Conservation (phyloP, 2,888 invertebrate species). For the Physocephala rufipes region DNA sequence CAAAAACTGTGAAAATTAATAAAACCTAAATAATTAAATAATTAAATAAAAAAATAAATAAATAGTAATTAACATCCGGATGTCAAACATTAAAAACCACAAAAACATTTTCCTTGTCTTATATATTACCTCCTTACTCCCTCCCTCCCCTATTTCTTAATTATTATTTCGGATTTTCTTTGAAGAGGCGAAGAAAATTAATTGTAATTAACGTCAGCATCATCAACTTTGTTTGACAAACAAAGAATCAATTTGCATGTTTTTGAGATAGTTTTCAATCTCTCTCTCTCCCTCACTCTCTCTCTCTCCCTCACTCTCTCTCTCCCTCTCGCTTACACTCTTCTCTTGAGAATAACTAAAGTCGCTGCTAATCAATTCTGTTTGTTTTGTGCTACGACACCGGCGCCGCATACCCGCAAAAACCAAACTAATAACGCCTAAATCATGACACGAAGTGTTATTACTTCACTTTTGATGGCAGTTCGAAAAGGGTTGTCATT, state of each 20-base stretch:
- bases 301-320: neutral
- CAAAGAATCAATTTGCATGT: neutral
- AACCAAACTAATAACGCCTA: neutral
- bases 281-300: neutral
- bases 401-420: neutral
- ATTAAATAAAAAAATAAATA: too few species aligned
- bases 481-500: neutral
- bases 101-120: too few species aligned
- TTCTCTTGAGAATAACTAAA: neutral
- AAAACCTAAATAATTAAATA: too few species aligned
- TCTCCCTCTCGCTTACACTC: too few species aligned
- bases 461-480: neutral
- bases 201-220: neutral
- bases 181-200: too few species aligned
- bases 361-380: slow-evolving; percentile 5
- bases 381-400: neutral
- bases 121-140: too few species aligned
- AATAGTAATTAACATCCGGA: too few species aligned
- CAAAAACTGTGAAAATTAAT: too few species aligned
- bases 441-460: neutral
- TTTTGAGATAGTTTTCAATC: neutral
- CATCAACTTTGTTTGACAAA: neutral
- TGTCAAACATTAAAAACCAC: too few species aligned
- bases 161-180: too few species aligned
- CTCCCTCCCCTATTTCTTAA: too few species aligned